Evolutionary conservation across 2,888 invertebrate species (phyloP), one percentile per base, ranked within the genome.

Genomic region (Scaeva pyrastri): DNA sequence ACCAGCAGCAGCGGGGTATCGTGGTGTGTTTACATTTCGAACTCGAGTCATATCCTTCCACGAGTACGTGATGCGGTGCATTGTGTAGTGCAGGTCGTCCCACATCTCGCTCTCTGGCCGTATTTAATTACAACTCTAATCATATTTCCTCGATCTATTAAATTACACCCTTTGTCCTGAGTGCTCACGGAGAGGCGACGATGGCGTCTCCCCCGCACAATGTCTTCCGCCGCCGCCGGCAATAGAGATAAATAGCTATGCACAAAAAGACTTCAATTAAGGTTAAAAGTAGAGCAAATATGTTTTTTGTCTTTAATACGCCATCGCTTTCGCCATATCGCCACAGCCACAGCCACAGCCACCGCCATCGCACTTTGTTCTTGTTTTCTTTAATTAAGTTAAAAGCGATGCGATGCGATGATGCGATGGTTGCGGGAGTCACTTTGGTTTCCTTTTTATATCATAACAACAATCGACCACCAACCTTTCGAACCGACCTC

Each of bases 331-430:
- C n/a, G n/a, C 31, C 31, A 31, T n/a, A n/a, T 31, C 31, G 31
- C 31, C 31, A 31, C 5, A 5, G 2, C 31, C 5, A 31, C n/a
- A n/a, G n/a, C 5, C 31, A 5, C 2, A 5, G 31, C 3, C 31
- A 31, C 31, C 23, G n/a, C 14, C 66, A 39, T 36, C 19, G 48
- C 48, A 14, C 10, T 68, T 52, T 68, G 68, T 64, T 78, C 21
- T 70, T 58, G 70, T 21, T 60, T 52, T 55, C 58, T 72, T 73
- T 85, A 85, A 85, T 85, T 85, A 81, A 85, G 81, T 85, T 85
- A 84, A 75, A 79, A 58, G 66, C 52, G 62, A 50, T 36, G 31
- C 31, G 31, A 31, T 31, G 31, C 31, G 31, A 31, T 31, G 31
- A 8, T 2, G 31, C 31, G 66, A 43, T 31, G n/a, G 58, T 45